Evolutionary conservation across 2,888 invertebrate genomes (phyloP).

Genomic region (Scaeva pyrastri): DNA sequence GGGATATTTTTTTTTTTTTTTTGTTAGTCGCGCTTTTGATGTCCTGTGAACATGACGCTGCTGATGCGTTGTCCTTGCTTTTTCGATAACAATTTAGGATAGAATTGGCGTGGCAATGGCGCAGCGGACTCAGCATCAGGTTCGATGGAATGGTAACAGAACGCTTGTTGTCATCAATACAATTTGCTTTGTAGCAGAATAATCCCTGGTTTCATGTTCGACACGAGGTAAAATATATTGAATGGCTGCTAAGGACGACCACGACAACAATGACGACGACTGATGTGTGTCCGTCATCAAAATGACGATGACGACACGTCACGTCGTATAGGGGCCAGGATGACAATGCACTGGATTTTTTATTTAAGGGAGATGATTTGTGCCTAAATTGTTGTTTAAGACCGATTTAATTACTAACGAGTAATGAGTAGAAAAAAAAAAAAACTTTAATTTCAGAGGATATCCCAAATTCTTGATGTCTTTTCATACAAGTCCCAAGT

Average conservation of each 20-base stretch:
- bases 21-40: constrained; percentile 37
- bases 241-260: not conserved
- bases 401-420: too few species aligned
- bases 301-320: too few species aligned
- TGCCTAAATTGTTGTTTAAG: too few species aligned
- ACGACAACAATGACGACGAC: not conserved
- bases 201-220: constrained; percentile 60
- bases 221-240: constrained; percentile 26
- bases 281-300: too few species aligned
- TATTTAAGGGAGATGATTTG: too few species aligned
- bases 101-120: not conserved
- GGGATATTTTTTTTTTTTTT: constrained; percentile 5
- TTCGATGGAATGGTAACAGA: constrained; percentile 50
- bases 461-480: too few species aligned
- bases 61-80: constrained; percentile 44
- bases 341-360: too few species aligned
- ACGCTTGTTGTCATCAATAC: constrained; percentile 69
- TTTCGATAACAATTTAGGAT: not conserved
- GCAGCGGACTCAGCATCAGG: not conserved
- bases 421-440: too few species aligned
- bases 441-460: too few species aligned
- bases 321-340: too few species aligned
- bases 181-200: constrained; percentile 59
- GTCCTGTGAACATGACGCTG: constrained; percentile 63
- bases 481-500: too few species aligned